Conservation (phyloP, 2,797 vertebrate species). For the Vultur gryphus region DNA sequence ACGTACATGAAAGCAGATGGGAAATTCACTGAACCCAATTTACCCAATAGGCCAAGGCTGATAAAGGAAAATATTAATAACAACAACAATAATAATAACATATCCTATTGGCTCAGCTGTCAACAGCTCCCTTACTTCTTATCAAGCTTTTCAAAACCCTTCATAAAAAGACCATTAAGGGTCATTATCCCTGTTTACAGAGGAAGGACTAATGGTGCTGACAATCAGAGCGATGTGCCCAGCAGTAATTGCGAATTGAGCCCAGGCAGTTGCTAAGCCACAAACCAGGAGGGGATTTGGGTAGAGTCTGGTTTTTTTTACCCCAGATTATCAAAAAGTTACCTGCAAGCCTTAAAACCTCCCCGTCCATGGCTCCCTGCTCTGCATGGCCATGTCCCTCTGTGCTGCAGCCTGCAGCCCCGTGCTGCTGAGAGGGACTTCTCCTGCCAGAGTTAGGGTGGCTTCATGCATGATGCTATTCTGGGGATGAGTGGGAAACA, state of each 20-base stretch:
- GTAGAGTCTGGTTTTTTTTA: neutral
- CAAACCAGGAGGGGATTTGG: neutral
- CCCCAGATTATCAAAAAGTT: neutral
- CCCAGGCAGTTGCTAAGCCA: constrained; percentile 11
- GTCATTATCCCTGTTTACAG: neutral
- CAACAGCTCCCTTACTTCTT: neutral
- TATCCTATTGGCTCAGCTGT: neutral
- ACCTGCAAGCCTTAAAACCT: neutral
- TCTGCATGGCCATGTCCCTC: neutral
- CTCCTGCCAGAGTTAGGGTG: neutral
- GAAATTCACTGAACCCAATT: neutral
- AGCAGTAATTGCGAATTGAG: neutral
- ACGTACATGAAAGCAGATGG: neutral
- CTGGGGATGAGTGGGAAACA: neutral
- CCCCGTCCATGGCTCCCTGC: fast-evolving
- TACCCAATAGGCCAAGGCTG: neutral
- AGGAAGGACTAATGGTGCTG: neutral
- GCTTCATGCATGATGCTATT: neutral
- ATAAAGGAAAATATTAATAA: neutral
- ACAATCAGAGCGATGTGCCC: neutral
- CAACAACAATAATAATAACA: neutral
- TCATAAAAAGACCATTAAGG: neutral
- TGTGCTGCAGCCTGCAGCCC: neutral
- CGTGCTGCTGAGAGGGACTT: fast-evolving
- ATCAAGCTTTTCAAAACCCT: neutral